These are phyloP conservation scores for Scaptomyza polygonia DNA, from an alignment of 2,888 invertebrate species.

Conservation along the genomic window DNA sequence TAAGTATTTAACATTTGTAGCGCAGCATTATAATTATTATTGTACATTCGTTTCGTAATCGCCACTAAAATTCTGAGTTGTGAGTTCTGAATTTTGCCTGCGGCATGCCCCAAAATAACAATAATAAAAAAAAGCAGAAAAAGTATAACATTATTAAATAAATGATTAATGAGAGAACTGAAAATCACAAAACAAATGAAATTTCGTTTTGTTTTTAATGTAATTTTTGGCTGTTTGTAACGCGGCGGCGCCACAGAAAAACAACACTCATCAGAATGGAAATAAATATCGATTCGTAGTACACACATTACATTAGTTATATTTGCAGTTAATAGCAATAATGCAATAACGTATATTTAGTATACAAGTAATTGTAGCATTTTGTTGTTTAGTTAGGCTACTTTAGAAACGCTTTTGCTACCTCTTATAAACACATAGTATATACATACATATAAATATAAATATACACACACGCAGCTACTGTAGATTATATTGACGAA, in stretches of 20 bases:
- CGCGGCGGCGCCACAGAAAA: constrained; percentile 28
- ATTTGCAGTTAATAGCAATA: constrained; percentile 21
- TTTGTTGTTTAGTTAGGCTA: constrained; percentile 53
- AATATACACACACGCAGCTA: constrained; percentile 10
- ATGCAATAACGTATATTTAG: constrained; percentile 12
- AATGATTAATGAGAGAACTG: constrained; percentile 15
- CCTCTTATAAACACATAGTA: constrained; percentile 26
- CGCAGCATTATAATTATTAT: constrained; percentile 12
- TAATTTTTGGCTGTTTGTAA: constrained; percentile 63
- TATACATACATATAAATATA: constrained; percentile 6
- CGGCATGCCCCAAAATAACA: constrained; percentile 54
- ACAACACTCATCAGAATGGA: constrained; percentile 33
- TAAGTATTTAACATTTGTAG: constrained; percentile 31
- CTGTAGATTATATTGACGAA: constrained; percentile 22
- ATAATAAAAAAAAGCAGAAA: constrained; percentile 16
- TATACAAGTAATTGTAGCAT: constrained; percentile 37
- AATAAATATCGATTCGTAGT: constrained; percentile 38
- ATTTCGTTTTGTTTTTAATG: constrained; percentile 31
- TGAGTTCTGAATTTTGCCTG: constrained; percentile 69
- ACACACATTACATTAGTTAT: constrained; percentile 46
- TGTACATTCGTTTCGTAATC: constrained; percentile 39
- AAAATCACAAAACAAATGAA: constrained; percentile 12
- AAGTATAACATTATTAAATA: constrained; percentile 12
- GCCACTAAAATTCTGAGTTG: constrained; percentile 61
- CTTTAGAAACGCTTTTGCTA: constrained; percentile 62